Evolutionary conservation across 2,113 vertebrate species (phyloP).

Genomic region (Microtus montanus): DNA sequence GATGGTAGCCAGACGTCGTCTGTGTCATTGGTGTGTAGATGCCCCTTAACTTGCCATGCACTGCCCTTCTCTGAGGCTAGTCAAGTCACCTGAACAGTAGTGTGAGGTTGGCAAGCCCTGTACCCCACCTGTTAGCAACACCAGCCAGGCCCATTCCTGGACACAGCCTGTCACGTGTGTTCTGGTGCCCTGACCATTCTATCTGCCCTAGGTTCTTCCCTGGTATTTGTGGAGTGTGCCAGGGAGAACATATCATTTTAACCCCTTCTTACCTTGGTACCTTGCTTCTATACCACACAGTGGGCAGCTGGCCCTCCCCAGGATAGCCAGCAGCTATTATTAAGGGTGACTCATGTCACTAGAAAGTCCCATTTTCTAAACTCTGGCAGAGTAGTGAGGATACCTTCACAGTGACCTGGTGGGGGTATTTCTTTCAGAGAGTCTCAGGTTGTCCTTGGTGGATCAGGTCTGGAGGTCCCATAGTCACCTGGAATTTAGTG

Average conservation of each 20-base stretch:
- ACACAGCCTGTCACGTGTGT: rapidly evolving
- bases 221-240: not conserved
- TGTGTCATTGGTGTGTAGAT: not conserved
- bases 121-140: not conserved
- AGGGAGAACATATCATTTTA: not conserved
- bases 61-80: rapidly evolving
- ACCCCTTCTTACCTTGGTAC: rapidly evolving
- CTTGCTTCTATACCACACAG: rapidly evolving
- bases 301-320: not conserved
- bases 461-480: not conserved
- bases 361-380: too few relatives aligned
- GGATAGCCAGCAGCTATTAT: rapidly evolving
- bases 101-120: rapidly evolving
- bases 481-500: too few relatives aligned
- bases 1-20: not conserved
- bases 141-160: not conserved
- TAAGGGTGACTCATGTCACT: rapidly evolving
- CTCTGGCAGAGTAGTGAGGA: rapidly evolving
- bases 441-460: not conserved
- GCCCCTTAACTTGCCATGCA: too few relatives aligned
- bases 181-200: too few relatives aligned
- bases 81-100: rapidly evolving
- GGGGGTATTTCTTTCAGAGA: not conserved
- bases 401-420: rapidly evolving
- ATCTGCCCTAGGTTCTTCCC: too few relatives aligned